Conservation (phyloP, 2,797 vertebrate species). For the Girardinus metallicus region DNA sequence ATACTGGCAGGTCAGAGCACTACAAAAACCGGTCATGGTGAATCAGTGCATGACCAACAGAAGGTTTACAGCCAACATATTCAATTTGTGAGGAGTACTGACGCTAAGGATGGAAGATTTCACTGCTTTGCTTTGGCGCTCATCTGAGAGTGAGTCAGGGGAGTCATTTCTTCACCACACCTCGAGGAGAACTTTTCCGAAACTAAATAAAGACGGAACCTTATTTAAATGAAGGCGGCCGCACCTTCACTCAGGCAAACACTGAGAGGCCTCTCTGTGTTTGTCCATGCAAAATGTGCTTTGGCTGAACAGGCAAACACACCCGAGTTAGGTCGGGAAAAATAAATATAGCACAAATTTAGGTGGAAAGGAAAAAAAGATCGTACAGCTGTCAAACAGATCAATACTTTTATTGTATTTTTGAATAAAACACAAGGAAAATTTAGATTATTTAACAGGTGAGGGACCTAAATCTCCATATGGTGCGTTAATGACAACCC, state of each 20-base stretch:
- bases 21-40: not conserved
- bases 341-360: conserved; percentile 48
- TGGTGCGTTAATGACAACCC: conserved; percentile 41
- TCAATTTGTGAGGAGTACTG: not conserved
- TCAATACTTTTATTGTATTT: conserved; percentile 38
- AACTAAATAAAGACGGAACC: conserved; percentile 61
- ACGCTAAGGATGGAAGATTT: conserved; percentile 14
- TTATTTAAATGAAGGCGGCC: conserved; percentile 61
- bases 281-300: conserved; percentile 35
- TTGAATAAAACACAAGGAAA: conserved; percentile 2
- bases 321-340: conserved; percentile 42
- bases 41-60: not conserved
- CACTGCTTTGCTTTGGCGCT: conserved; percentile 42
- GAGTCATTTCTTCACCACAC: conserved; percentile 38
- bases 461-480: conserved; percentile 46
- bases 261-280: conserved; percentile 29
- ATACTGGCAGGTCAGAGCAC: not conserved
- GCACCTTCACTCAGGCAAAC: conserved; percentile 23
- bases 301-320: conserved; percentile 46
- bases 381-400: conserved; percentile 18
- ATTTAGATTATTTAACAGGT: conserved; percentile 28
- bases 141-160: conserved; percentile 6
- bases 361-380: conserved; percentile 38
- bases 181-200: conserved; percentile 44
- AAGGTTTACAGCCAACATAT: not conserved